Base-by-base conservation (phyloP, 2,797 vertebrate species). In the Chelonia mydas region DNA sequence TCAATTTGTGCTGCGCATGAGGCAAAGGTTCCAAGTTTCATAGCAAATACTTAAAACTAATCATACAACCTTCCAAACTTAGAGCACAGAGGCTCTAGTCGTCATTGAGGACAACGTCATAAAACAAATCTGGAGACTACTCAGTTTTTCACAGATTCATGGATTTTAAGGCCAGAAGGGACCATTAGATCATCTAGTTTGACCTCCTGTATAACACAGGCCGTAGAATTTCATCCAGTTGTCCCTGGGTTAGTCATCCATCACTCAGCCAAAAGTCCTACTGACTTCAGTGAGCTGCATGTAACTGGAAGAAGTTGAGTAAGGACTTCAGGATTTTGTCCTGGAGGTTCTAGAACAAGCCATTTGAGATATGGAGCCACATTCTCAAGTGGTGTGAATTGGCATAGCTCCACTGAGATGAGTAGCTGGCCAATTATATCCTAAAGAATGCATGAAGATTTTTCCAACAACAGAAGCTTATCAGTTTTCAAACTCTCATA, bases 1-100 rank as follows among this genome's bases (percentile, higher is more conserved):
- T 55, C 41, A 55, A 47, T 51, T 57, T 0, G 4, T 31, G 41
- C 11, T 19, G 28, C 0, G 2, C 57, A 8, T 0, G 2, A 68
- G 53, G 90, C 88, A 50, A 88, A 17, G 81, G 61, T 21, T 57
- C 81, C 55, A 33, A 81, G 11, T 2, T 19, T n/a, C 82, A 37
- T 23, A 53, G 88, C 51, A 76, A 84, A 84, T 0, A 47, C 74
- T 72, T 33, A 10, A 27, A 82, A 19, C 41, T 16, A 28, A 23
- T 65, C 78, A 31, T 65, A 28, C 31, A 16, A 59, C 1, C 65
- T 0, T 23, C 50, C 88, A 57, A 51, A 86, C 23, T 87, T n/a
- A 51, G 76, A 72, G 83, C 78, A 74, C 6, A 27, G 28, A 84
- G 59, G 41, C 87, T 23, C 17, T 33, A 55, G 17, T 13, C 33